Percentiles rank a stretch among this genome's conserved stretches.
Conservation (phyloP, 2,888 invertebrate genomes). For the Drosophila dives region DNA sequence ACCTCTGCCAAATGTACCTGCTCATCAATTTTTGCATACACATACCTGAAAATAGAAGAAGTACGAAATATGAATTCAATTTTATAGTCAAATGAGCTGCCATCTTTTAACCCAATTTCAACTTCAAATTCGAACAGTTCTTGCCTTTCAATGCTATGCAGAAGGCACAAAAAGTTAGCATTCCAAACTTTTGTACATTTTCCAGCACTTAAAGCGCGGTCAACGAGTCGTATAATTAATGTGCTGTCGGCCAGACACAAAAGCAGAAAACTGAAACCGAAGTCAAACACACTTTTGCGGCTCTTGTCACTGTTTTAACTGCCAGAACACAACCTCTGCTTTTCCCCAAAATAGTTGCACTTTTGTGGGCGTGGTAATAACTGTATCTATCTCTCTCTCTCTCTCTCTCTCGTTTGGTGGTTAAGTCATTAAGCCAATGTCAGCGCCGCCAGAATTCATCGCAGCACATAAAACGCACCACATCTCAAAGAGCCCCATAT, state of each 20-base stretch:
- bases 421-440: constrained; percentile 71
- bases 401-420: constrained; percentile 18
- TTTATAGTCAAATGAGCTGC: background rate
- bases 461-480: constrained; percentile 80
- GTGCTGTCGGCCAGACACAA: constrained; percentile 47
- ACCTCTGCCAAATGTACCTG: constrained; percentile 14
- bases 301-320: constrained; percentile 61
- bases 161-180: constrained; percentile 38
- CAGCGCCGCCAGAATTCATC: constrained; percentile 71
- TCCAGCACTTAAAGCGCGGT: constrained; percentile 69
- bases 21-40: constrained; percentile 12
- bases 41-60: constrained; percentile 53
- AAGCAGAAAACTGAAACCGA: constrained; percentile 62
- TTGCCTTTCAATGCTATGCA: background rate
- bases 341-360: constrained; percentile 64
- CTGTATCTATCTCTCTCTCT: background rate
- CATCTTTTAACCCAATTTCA: background rate
- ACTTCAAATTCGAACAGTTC: constrained; percentile 10
- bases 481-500: constrained; percentile 43
- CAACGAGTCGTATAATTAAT: constrained; percentile 80
- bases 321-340: constrained; percentile 18
- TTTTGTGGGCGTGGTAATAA: constrained; percentile 60
- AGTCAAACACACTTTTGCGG: constrained; percentile 73
- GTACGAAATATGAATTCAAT: constrained; percentile 10
- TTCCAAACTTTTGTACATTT: constrained; percentile 74